Base-by-base conservation (phyloP, 2,888 invertebrate genomes). In the Microctonus hyperodae region DNA sequence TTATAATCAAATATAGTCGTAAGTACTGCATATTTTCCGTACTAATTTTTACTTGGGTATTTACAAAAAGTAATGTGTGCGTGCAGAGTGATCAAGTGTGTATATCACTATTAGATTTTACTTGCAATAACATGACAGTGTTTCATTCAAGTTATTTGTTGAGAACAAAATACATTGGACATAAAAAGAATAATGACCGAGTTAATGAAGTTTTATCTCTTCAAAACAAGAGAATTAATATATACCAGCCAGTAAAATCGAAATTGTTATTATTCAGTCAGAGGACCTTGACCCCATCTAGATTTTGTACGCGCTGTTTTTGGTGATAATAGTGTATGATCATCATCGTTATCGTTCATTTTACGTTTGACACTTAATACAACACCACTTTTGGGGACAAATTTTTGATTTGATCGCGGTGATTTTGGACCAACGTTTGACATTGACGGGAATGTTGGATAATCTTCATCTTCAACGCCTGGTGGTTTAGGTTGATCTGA, bases 281-380 rank as follows among this genome's bases (percentile, higher is more conserved):
- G 75, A 65, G n/a, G 82, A 80, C 37, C 80, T 64, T 82, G 82
- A 48, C 82, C 81, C 82, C 82, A 82, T 48, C 82, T 76, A 16
- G 82, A 81, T 64, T 82, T 82, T 61, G 76, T 76, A 70, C 82
- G 77, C 44, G 77, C 69, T 7, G 70, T 44, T 70, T 81, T 82
- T 2, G 57, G 23, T 31, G 73, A 67, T 7, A 57, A 51, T 5
- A 76, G 44, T 6, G 16, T 16, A 44, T 44, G 16, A 44, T 16
- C 64, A n/a, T 40, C 67, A 31, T 60, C 64, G 10, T 79, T 78
- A 0, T 81, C 79, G 58, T 51, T 68, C 0, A 73, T 22, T 69
- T 82, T 82, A 9, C 82, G 76, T 60, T 82, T 82, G 3, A 80
- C 75, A 71, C 74, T 78, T 33, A 81, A 20, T 50, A 82, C 78